phyloP scores from a whole-genome alignment of 2,888 invertebrate species.

The Blera fallax region DNA sequence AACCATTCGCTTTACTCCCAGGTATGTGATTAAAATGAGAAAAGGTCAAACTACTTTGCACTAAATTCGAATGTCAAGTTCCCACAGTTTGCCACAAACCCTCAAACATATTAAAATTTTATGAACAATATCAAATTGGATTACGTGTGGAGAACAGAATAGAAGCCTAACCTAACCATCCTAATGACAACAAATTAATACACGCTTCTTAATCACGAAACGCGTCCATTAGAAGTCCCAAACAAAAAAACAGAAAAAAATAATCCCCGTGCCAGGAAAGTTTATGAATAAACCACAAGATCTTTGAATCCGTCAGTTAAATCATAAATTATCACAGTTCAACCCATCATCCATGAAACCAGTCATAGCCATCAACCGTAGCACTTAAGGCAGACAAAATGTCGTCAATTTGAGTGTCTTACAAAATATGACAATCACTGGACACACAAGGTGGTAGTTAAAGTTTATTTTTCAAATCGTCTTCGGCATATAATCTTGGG shows the following conservation, averaged over 20 bases:
- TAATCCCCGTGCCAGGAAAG: neutral
- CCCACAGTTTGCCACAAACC: neutral
- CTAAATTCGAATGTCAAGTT: neutral
- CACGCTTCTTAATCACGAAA: slow-evolving; percentile 11
- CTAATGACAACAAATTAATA: slow-evolving; percentile 25
- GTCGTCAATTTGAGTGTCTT: slow-evolving; percentile 11
- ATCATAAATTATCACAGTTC: neutral
- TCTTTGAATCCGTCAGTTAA: neutral
- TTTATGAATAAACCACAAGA: neutral
- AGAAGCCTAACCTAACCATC: neutral
- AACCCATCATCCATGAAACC: neutral
- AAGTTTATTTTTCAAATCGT: neutral
- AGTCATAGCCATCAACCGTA: neutral
- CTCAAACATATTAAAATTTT: neutral
- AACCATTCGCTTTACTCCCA: no score
- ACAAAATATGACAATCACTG: neutral
- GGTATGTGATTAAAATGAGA: neutral
- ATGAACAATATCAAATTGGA: neutral
- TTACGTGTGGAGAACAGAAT: neutral
- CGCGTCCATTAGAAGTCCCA: slow-evolving; percentile 1
- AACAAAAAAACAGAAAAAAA: neutral
- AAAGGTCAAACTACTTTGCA: neutral
- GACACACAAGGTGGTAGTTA: neutral
- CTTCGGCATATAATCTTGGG: neutral
- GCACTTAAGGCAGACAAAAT: slow-evolving; percentile 3